phyloP scores from a whole-genome alignment of 2,113 vertebrate species.

The Zosterops borbonicus region DNA sequence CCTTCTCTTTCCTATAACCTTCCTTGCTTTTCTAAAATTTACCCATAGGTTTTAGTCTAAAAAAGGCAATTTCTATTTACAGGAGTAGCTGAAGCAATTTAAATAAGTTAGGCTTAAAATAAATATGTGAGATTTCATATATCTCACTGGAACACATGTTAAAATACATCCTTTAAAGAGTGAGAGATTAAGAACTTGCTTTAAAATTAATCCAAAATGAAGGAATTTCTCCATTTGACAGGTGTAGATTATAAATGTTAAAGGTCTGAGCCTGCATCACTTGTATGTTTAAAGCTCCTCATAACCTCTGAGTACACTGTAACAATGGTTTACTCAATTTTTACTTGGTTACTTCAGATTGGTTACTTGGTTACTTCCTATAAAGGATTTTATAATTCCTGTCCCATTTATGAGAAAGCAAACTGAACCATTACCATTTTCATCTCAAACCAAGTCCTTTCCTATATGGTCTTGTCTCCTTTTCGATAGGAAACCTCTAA shows the following conservation, averaged over 20 bases:
- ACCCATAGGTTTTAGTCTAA: neutral
- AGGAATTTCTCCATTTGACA: neutral
- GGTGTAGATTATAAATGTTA: constrained; percentile 12
- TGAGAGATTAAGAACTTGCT: neutral
- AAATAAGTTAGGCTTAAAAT: constrained; percentile 31
- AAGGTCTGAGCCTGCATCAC: neutral
- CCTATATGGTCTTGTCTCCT: neutral
- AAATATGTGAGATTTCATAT: neutral
- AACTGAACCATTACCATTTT: neutral
- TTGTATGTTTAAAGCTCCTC: neutral
- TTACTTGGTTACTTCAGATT: neutral
- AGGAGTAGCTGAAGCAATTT: neutral
- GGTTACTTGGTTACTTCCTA: neutral
- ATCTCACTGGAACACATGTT: neutral
- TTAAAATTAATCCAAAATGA: constrained; percentile 10
- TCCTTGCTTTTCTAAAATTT: constrained; percentile 19
- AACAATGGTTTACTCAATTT: neutral
- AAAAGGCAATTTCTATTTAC: constrained; percentile 6
- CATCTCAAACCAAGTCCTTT: neutral
- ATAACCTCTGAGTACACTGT: neutral
- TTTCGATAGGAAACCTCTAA: neutral
- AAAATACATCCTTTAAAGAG: constrained; percentile 1
- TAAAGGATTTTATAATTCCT: neutral
- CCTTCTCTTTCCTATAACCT: neutral
- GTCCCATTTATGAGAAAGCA: neutral